Percentiles rank a stretch among this genome's conserved stretches.
phyloP scores from a whole-genome alignment of 2,797 vertebrate genomes.

The Syndactyla subalaris region DNA sequence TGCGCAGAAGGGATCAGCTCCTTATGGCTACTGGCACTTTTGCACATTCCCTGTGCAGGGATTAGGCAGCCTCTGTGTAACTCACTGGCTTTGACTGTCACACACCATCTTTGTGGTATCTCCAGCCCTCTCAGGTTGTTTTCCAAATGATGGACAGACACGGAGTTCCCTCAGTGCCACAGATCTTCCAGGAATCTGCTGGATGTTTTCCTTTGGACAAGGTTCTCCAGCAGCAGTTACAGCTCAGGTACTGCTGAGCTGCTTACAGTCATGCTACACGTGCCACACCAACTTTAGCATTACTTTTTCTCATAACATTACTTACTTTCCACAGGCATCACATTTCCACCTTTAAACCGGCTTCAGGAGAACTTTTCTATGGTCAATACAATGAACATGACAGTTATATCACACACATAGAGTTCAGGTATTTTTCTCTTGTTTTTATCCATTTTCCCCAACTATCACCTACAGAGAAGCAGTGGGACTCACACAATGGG shows the following conservation, averaged over 20 bases:
- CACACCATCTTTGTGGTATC: neutral
- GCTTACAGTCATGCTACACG: accelerated
- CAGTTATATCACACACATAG: no score
- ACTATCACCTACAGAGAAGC: neutral
- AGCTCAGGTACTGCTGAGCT: neutral
- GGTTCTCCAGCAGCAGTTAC: neutral
- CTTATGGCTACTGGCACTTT: neutral
- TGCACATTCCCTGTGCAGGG: neutral
- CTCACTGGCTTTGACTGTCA: neutral
- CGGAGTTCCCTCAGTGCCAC: neutral
- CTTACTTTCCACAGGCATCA: neutral
- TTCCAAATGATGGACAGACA: neutral
- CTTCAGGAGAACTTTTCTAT: neutral
- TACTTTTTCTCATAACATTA: neutral
- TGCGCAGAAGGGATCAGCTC: accelerated
- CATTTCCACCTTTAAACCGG: neutral
- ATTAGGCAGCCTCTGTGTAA: neutral
- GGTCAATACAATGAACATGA: neutral
- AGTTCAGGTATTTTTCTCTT: neutral
- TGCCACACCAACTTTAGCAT: neutral
- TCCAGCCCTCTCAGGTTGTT: neutral
- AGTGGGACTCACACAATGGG: neutral
- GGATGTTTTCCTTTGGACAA: neutral
- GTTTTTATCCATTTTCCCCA: neutral
- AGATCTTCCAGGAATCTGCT: neutral